Evolutionary conservation across 1,140 invertebrate genomes (phyloP), one percentile per base, ranked within the genome.

Genomic region (Trichoplusia ni): DNA sequence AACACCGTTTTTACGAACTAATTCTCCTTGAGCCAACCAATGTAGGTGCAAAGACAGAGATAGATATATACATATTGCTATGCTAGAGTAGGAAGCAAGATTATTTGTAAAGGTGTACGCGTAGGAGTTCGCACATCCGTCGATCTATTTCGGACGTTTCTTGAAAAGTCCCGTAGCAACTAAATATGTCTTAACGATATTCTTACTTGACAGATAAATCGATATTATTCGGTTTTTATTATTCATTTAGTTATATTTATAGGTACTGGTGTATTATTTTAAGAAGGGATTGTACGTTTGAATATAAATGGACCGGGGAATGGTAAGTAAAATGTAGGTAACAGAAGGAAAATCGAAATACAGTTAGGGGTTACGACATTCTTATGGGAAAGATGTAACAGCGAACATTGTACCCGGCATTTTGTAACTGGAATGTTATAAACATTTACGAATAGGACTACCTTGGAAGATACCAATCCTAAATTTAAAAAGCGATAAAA

Each of bases 1-100:
- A 71, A 58, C 56, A 47, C 56, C 37, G 54, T 58, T 58, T 58
- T 58, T 58, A 58, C 54, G 38, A 64, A 71, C 60, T 27, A 18
- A 66, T 14, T 67, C 61, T 64, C 69, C 69, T 71, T 71, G 69
- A 64, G 25, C 40, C 42, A 37, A 37, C 33, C 40, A 35, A 67
- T 71, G 75, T 68, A 71, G 71, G 75, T 67, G 73, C 61, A 49
- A 66, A 35, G 56, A 60, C 13, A 8, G 44, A 65, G 71, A 61
- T 18, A 40, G 40, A 29, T 16, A 46, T 49, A 62, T 38, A 3
- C 19, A 25, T 8, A 42, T 33, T 9, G 1, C 2, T 27, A 42
- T 11, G 49, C n/a, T 9, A 58, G 42, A 64, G 27, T 23, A 53
- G 61, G 53, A 59, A 0, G 13, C 4, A 13, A 21, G 38, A 19